Evolutionary conservation across 1,140 invertebrate species (phyloP), one percentile per base, ranked within the genome.

Genomic region (Trachymyrmex septentrionalis): DNA sequence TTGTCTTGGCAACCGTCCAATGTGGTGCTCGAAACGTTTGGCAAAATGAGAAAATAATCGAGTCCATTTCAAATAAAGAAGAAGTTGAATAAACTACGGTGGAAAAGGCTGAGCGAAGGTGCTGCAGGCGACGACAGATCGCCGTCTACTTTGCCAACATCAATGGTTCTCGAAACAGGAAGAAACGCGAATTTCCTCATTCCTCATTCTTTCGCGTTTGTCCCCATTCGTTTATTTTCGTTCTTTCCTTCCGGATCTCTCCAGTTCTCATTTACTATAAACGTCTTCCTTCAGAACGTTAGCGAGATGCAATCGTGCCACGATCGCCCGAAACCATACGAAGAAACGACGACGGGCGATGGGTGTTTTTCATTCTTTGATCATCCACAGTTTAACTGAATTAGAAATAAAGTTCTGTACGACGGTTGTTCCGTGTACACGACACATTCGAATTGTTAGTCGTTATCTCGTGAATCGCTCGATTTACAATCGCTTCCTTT

Each of bases 21-120:
- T 27, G 38, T 24, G 77, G 48, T 61, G 50, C 57, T 66, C 80
- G 27, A 67, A 64, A 84, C 86, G 69, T 78, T 87, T 21, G 66
- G 66, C 87, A 64, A 86, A 91, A 92, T 90, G 91, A 89, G 87
- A 92, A 91, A 85, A 91, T 92, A 92, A 92, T 92, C 90, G 90
- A 92, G 87, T 92, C 88, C 90, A 90, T 78, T 86, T 80, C 73
- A 88, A 85, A 77, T 85, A 87, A 88, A 87, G 87, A 88, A 90
- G 81, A 87, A 87, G 78, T 73, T 78, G 88, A 89, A 87, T 88
- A 75, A 73, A 84, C 55, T 61, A 71, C 44, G n/a, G 34, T 44
- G 30, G 44, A 73, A 69, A 66, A 53, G 48, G 14, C n/a, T 10
- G 44, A 27, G 10, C 24, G 30, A 27, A 61, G 55, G 14, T 69